phyloP scores from a whole-genome alignment of 2,113 vertebrate genomes.

The Sebastes schlegelii region DNA sequence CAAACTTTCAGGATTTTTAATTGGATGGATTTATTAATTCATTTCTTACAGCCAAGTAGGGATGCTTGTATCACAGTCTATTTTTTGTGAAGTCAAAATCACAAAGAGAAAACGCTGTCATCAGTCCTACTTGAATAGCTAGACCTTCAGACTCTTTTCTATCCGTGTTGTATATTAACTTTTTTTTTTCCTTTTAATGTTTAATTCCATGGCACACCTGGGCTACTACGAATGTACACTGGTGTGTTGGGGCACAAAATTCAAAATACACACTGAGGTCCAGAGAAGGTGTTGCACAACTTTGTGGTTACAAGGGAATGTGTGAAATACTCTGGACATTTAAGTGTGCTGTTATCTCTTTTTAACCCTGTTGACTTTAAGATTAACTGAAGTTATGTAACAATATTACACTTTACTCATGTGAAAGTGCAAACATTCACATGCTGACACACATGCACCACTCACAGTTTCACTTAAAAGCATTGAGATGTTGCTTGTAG shows the following conservation, averaged over 20 bases:
- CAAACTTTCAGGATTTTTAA: neutral
- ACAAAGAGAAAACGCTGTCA: neutral
- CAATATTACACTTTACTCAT: neutral
- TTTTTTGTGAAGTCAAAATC: neutral
- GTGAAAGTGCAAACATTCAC: neutral
- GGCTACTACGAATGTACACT: neutral
- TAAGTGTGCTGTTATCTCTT: slow-evolving; percentile 19
- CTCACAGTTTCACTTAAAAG: neutral
- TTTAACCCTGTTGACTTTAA: slow-evolving; percentile 17
- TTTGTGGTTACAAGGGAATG: neutral
- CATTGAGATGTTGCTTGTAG: neutral
- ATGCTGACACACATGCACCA: neutral
- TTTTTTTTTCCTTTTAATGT: neutral
- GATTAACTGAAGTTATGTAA: slow-evolving; percentile 28
- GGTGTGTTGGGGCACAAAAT: neutral
- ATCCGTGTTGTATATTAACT: neutral
- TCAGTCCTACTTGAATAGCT: neutral
- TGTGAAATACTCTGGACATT: neutral
- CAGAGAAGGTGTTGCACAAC: neutral
- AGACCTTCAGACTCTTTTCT: neutral
- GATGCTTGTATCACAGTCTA: neutral
- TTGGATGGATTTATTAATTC: neutral
- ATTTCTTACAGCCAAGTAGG: neutral
- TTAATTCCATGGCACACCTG: neutral
- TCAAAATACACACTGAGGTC: slow-evolving; percentile 4